Evolutionary conservation across 37 sponge, comb jelly and placozoan genomes (phyloP), one percentile per base, ranked within the genome.

Genomic region (Tethya wilhelma): DNA sequence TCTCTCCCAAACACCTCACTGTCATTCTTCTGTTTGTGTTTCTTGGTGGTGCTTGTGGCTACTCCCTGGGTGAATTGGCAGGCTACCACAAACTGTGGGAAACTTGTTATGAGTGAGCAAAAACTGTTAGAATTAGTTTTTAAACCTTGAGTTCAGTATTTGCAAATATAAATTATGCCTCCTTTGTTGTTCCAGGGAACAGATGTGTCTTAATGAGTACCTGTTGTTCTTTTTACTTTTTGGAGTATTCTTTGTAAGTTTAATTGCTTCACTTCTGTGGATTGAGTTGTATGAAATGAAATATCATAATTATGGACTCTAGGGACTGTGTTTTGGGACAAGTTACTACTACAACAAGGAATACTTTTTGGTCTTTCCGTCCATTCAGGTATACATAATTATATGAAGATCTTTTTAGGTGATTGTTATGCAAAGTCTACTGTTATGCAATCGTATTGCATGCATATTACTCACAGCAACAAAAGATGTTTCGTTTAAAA

Each of bases 251-350:
- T 30, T 44, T 42, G 85, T 84, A 67, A 75, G 76, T 57, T 14
- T 33, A 22, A 37, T 5, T 30, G 37, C 25, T 26, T 37, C 41
- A 58, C 59, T 28, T n/a, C n/a, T n/a, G n/a, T n/a, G n/a, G n/a
- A n/a, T n/a, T n/a, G n/a, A n/a, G n/a, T n/a, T n/a, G n/a, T 25
- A 32, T 2, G 5, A 31, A 34, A 64, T 38, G 25, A 25, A 30
- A 30, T 34, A 56, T 74, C n/a, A 46, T 49, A 74, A 49, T 55
- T 8, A 32, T 74, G 38, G n/a, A 32, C 19, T 43, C 0, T 46
- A 87, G 87, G 87, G 87, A 0, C 28, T 79, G 23, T 59, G 67
- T 25, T 87, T 67, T 80, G 81, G 87, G 3, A 32, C 63, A 0
- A 5, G 70, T 33, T 87, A 81, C 71, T 87, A 67, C 58, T n/a